Base-by-base conservation (phyloP, 2,113 vertebrate genomes). In the Sylvietta virens region DNA sequence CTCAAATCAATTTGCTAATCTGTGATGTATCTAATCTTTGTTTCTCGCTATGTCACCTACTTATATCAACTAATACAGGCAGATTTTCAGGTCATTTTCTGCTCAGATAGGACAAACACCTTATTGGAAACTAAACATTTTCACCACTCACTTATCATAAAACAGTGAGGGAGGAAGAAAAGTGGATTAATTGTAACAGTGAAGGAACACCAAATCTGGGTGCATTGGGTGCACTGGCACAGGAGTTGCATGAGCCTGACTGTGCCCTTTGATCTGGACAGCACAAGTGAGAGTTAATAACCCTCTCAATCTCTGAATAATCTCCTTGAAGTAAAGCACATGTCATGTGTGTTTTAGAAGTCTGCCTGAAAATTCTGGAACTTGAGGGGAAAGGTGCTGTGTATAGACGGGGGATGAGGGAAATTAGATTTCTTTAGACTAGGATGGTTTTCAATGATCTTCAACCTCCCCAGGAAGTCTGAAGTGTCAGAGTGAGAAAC, bases 301-400 rank as follows among this genome's bases (percentile, higher is more conserved):
- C 30, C 21, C 26, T 31, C 54, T 0, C 0, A 14, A 2, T 71
- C n/a, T 27, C 42, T 3, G 2, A 11, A 35, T 6, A 60, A 64
- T 8, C 14, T 57, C 45, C 1, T 3, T 2, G 13, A 13, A 26
- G 31, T 31, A 67, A 76, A 60, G 30, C 26, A 71, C 19, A 19
- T 17, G 23, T 47, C 27, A 50, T 15, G 6, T 15, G 13, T 18
- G 6, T 37, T 57, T 53, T 33, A 44, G 54, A 57, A 79, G 28
- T 24, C 31, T 39, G 13, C 31, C 7, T 69, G 40, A 91, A 40
- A 83, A 72, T 44, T 48, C 22, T 53, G 22, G 9, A 26, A 57
- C 13, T 67, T 74, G 47, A 66, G 50, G 9, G 24, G n/a, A 33
- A 83, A 54, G 20, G 7, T 45, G 5, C 10, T 86, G 11, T 3